Conservation (phyloP, 1,140 invertebrate genomes). For the Drosophila ercepeae region DNA sequence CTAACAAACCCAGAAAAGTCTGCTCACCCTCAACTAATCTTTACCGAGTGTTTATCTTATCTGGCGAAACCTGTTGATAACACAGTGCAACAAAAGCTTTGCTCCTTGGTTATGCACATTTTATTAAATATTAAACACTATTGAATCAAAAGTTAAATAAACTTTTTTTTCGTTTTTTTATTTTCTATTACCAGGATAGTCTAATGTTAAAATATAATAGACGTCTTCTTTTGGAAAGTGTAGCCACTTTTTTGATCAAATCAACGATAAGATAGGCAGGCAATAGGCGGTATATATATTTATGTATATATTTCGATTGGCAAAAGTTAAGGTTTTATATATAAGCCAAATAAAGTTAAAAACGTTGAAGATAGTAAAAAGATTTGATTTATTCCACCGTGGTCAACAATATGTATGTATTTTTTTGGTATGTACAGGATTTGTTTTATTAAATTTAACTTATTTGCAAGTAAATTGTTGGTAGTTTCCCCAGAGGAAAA, state of each 20-base stretch:
- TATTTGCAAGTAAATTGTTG: slow-evolving; percentile 35
- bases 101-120: neutral
- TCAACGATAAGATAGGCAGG: slow-evolving; percentile 20
- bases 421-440: slow-evolving; percentile 1
- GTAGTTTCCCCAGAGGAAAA: slow-evolving; percentile 84
- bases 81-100: slow-evolving; percentile 11
- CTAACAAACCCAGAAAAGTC: slow-evolving; percentile 16
- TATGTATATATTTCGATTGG: neutral
- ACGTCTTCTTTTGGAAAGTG: slow-evolving; percentile 4
- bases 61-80: slow-evolving; percentile 7
- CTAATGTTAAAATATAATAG: neutral
- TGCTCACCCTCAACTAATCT: slow-evolving; percentile 26
- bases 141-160: too few species aligned
- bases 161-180: too few species aligned
- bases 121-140: neutral
- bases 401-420: slow-evolving; percentile 1
- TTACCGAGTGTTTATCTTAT: slow-evolving; percentile 33
- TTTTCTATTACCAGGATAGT: too few species aligned
- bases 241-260: slow-evolving; percentile 10
- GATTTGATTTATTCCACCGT: neutral
- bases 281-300: slow-evolving; percentile 2
- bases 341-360: neutral
- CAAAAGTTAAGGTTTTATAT: neutral
- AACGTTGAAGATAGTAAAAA: neutral
- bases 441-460: neutral